phyloP scores from a whole-genome alignment of 2,888 invertebrate genomes.

The Erannis defoliaria region DNA sequence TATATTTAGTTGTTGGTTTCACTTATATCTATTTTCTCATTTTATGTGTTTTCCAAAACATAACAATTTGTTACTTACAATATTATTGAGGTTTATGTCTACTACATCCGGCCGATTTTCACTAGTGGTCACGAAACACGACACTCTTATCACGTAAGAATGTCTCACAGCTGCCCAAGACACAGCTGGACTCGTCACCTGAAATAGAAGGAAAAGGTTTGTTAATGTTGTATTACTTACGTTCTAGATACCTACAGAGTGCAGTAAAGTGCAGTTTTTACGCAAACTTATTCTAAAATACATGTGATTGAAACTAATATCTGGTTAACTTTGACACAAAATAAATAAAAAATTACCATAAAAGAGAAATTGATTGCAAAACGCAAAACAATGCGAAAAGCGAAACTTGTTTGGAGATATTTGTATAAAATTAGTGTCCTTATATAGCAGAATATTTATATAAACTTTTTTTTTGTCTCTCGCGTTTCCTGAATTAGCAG shows the following conservation, averaged over 20 bases:
- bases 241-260: not conserved
- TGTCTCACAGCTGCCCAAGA: conserved; percentile 68
- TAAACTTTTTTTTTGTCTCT: no score
- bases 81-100: conserved; percentile 66
- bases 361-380: no score
- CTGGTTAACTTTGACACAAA: no score
- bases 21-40: not conserved
- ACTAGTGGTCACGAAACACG: conserved; percentile 57
- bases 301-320: no score
- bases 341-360: no score
- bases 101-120: conserved; percentile 58
- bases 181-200: conserved; percentile 69
- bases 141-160: conserved; percentile 65
- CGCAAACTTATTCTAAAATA: not conserved
- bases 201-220: conserved; percentile 34
- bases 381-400: no score
- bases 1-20: no score
- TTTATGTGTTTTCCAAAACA: not conserved
- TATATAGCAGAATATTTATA: no score
- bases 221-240: not conserved
- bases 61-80: conserved; percentile 55
- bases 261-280: no score
- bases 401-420: no score
- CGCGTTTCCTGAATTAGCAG: no score
- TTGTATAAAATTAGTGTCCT: no score